Base-by-base conservation (phyloP, 2,888 invertebrate genomes). In the Taphrorychus bicolor region DNA sequence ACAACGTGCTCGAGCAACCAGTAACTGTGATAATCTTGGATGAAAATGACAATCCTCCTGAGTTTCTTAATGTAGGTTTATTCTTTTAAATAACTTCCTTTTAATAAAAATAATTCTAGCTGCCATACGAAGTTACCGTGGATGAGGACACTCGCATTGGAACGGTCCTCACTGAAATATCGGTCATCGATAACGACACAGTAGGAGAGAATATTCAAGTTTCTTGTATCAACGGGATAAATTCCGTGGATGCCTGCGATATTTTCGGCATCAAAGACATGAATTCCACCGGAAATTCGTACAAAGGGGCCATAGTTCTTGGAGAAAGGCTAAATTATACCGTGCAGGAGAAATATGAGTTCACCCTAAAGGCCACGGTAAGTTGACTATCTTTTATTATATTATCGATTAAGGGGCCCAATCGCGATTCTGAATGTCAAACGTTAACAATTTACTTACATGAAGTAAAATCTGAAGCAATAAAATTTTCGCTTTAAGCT, bases 31-130 rank as follows among this genome's bases (percentile, higher is more conserved):
- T 95, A 69, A 89, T 96, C 14, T 83, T 92, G 7, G 95, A 96
- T 77, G 93, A 93, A 76, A 95, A 96, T 79, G 95, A 96, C 78
- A 95, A 94, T 81, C 87, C 92, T 24, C 95, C 95, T 5, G 86
- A 85, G 64, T 93, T 93, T 82, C 85, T 87, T 82, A 88, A 91
- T 82, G 92, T 92, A 84, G 86, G 86, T 82, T 17, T 52, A 2
- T 52, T 2, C 22, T 19, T 14, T 11, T 2, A 7, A 52, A 2
- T 21, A 52, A 17, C 14, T 9, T 21, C 21, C 9, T 52, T 48
- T 21, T 1, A 51, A n/a, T 22, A 19, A 51, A 14, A 51, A 21
- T 1, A 40, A 32, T 84, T 84, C 2, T 82, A 94, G 89, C 88
- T 88, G 70, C 93, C 94, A 0, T 95, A 94, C 81, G 92, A 93